phyloP scores from a whole-genome alignment of 2,113 vertebrate species.

The Malaclemys terrapin region DNA sequence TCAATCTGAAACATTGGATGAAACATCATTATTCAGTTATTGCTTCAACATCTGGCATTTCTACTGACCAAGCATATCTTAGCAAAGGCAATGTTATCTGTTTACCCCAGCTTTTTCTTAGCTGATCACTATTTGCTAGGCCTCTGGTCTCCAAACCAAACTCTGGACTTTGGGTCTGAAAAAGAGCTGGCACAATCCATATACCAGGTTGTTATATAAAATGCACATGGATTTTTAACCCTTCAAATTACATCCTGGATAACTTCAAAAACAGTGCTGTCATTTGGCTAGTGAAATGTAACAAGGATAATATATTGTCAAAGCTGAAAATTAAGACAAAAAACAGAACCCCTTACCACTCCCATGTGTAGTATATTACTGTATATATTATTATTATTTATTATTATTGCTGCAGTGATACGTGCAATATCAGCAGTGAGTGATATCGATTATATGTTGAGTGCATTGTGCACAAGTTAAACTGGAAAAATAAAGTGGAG shows the following conservation, averaged over 20 bases:
- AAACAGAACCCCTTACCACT: neutral
- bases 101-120: too few species aligned
- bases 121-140: too few species aligned
- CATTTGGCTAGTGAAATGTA: neutral
- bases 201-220: too few species aligned
- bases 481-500: neutral
- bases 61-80: too few species aligned
- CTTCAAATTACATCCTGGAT: neutral
- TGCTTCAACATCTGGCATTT: too few species aligned
- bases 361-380: accelerated
- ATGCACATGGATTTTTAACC: too few species aligned
- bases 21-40: too few species aligned
- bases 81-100: too few species aligned
- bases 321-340: neutral
- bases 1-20: too few species aligned
- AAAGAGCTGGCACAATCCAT: too few species aligned
- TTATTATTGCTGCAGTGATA: neutral
- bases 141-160: too few species aligned
- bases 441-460: neutral
- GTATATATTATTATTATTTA: neutral
- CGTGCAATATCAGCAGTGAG: neutral
- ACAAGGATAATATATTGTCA: neutral
- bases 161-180: too few species aligned
- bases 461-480: neutral
- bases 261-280: neutral